These are phyloP conservation scores for Coenonympha arcania DNA, from an alignment of 2,888 invertebrate species.

Conservation along the genomic window DNA sequence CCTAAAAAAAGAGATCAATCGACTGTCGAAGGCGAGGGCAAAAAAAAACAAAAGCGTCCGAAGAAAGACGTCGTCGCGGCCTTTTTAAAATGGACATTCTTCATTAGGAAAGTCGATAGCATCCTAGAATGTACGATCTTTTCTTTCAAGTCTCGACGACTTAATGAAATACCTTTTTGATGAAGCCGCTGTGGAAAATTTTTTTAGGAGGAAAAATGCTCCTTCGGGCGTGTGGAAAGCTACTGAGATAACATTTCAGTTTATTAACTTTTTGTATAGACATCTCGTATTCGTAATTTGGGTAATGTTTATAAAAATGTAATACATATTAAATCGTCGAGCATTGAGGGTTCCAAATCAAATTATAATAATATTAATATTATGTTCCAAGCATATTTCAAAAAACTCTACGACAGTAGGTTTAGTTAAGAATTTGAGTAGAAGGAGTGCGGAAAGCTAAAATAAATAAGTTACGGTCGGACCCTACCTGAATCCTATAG, in stretches of 20 bases:
- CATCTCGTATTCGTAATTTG: neutral
- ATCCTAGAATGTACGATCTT: constrained; percentile 61
- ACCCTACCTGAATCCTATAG: too few species aligned
- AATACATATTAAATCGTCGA: too few species aligned
- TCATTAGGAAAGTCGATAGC: constrained; percentile 60
- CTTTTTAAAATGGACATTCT: constrained; percentile 68
- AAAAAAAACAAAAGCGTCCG: constrained; percentile 28
- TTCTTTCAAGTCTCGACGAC: constrained; percentile 59
- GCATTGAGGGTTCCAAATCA: too few species aligned
- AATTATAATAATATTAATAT: too few species aligned
- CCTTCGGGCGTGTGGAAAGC: neutral
- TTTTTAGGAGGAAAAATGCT: constrained; percentile 36
- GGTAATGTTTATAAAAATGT: neutral
- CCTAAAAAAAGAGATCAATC: neutral
- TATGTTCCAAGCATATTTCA: too few species aligned
- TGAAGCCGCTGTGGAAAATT: constrained; percentile 50
- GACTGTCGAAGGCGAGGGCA: neutral
- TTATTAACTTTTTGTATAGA: neutral
- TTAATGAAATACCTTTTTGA: constrained; percentile 73
- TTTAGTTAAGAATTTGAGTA: too few species aligned
- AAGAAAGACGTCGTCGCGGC: constrained; percentile 29
- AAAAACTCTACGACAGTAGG: too few species aligned
- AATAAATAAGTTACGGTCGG: neutral
- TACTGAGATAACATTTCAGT: neutral
- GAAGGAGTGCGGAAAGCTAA: too few species aligned